Evolutionary conservation across 2,113 vertebrate species (phyloP).

Genomic region (Nerophis ophidion): DNA sequence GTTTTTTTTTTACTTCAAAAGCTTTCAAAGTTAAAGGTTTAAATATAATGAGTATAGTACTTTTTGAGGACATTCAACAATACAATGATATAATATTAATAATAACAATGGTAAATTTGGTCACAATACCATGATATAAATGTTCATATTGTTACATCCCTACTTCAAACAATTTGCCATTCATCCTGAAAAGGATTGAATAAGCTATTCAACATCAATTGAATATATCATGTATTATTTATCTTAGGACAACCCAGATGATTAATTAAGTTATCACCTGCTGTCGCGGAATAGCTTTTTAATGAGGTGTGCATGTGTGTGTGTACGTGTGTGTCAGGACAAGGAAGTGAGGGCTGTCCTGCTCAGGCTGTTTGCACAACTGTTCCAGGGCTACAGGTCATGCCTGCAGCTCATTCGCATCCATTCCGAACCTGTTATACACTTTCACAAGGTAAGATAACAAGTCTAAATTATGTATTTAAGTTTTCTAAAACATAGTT

Average conservation of each 20-base stretch:
- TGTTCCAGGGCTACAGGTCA: slow-evolving; percentile 97
- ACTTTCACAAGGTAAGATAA: slow-evolving; percentile 98
- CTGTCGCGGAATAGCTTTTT: slow-evolving; percentile 34
- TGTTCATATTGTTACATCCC: no score
- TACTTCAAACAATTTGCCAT: slow-evolving; percentile 3
- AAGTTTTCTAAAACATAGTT: background rate
- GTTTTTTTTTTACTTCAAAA: no score
- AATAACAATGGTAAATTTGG: no score
- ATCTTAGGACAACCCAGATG: slow-evolving; percentile 20
- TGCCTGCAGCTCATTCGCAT: slow-evolving; percentile 97
- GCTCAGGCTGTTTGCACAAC: slow-evolving; percentile 94
- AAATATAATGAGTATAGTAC: no score
- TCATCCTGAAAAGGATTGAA: slow-evolving; percentile 14
- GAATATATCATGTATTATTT: slow-evolving; percentile 9
- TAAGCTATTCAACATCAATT: slow-evolving; percentile 10
- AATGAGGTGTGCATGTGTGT: slow-evolving; percentile 13
- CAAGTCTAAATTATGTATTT: background rate
- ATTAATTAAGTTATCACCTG: slow-evolving; percentile 24
- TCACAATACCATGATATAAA: no score
- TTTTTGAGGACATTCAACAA: no score
- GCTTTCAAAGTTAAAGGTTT: no score
- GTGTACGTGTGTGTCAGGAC: slow-evolving; percentile 74
- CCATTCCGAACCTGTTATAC: slow-evolving; percentile 94
- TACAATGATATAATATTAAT: no score
- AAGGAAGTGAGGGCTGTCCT: slow-evolving; percentile 96